Base-by-base conservation (phyloP, 2,888 invertebrate species). In the Macrophya alboannulata region DNA sequence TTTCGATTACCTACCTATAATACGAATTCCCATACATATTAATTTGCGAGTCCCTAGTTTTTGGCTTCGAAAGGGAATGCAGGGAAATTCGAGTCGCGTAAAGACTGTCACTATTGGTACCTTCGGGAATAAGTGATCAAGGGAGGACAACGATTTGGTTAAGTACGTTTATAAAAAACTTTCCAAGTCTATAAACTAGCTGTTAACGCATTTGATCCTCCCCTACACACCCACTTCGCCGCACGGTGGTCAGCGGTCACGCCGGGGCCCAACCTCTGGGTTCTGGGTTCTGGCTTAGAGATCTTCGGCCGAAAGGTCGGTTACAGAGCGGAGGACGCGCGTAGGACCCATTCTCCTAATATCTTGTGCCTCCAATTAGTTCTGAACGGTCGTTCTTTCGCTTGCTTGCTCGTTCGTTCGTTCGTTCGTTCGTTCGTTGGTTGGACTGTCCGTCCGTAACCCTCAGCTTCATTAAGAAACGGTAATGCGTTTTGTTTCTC, bases 391-490 rank as follows among this genome's bases (percentile, higher is more conserved):
- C 87, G 89, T 90, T 87, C 87, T 88, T 86, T 86, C 84, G 88
- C 88, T 87, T 17, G 76, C 9, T 45, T 4, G 45, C 10, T 51
- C 48, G 59, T 87, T 89, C 87, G 86, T 89, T 87, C 87, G 86
- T 87, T 86, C 87, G 62, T 76, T 77, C 51, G 84, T 84, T 74
- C 40, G 71, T 84, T 88, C 89, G 89, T 89, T 90, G 88, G 87
- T 88, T 87, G 87, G 87, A 87, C 88, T 90, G 88, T 71, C 85
- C 88, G 88, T 90, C 90, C 91, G 90, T 90, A 91, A 91, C 90
- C 92, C 92, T 92, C 92, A 91, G 93, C 93, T 93, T 93, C 93
- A 93, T 93, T 93, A 93, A 93, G 93, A 92, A 93, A 92, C 92
- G 91, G 92, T 92, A 92, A 92, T 92, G 92, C 91, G 92, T 93